Conservation (phyloP, 2,888 invertebrate species). For the Aphodius granarius region DNA sequence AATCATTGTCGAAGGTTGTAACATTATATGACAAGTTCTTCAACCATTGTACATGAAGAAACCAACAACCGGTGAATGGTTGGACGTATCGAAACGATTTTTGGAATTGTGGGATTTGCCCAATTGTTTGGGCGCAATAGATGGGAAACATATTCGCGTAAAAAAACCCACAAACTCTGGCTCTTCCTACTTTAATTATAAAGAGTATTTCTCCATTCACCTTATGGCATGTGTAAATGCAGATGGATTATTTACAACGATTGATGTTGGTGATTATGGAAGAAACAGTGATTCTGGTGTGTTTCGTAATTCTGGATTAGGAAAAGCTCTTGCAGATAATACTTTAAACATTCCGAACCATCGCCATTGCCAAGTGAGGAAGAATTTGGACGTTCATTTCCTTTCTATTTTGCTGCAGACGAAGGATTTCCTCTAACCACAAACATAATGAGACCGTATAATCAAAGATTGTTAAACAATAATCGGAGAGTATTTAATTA, state of each 20-base stretch:
- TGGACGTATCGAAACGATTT: constrained; percentile 34
- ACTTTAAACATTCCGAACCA: constrained; percentile 31
- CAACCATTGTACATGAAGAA: constrained; percentile 30
- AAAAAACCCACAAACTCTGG: constrained; percentile 37
- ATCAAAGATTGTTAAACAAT: constrained; percentile 13
- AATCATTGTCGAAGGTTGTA: constrained; percentile 31
- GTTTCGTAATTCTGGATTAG: constrained; percentile 34
- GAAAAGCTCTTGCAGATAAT: constrained; percentile 26
- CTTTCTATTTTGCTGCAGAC: constrained; percentile 25
- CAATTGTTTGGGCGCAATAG: constrained; percentile 38
- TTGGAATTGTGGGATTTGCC: constrained; percentile 39
- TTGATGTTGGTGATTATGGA: constrained; percentile 38
- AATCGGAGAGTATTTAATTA: constrained; percentile 26
- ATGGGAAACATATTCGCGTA: constrained; percentile 41
- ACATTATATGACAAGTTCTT: constrained; percentile 30
- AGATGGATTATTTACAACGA: constrained; percentile 37
- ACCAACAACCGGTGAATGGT: constrained; percentile 34
- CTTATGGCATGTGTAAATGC: constrained; percentile 40
- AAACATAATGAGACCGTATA: constrained; percentile 25
- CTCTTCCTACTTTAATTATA: constrained; percentile 41
- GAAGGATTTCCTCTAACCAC: constrained; percentile 26
- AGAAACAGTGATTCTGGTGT: constrained; percentile 39
- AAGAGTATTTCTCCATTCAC: constrained; percentile 39
- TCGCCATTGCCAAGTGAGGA: constrained; percentile 22
- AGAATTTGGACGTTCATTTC: constrained; percentile 10